Percentiles rank a stretch among this genome's conserved stretches.
Evolutionary conservation across 2,113 vertebrate genomes (phyloP).

Genomic region (Murina feae): DNA sequence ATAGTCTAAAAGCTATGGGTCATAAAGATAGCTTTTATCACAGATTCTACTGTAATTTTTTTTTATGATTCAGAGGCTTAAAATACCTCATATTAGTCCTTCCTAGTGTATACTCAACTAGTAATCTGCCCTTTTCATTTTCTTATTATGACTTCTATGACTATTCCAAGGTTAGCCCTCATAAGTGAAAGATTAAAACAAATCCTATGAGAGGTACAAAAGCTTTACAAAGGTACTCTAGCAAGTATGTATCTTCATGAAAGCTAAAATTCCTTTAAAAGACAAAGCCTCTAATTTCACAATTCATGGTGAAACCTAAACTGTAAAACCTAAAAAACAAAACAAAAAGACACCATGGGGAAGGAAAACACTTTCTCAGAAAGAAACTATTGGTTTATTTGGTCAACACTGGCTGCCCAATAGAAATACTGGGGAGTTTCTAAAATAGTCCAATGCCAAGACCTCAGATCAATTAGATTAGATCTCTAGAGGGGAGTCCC

Average conservation of each 20-base stretch:
- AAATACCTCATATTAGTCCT: not conserved
- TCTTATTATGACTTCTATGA: not conserved
- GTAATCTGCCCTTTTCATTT: not conserved
- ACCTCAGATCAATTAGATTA: not conserved
- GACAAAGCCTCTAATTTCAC: not conserved
- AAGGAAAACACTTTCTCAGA: not conserved
- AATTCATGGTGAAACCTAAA: not conserved
- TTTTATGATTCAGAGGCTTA: not conserved
- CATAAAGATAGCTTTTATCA: not conserved
- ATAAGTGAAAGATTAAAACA: not conserved
- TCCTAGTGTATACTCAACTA: not conserved
- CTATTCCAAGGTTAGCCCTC: not conserved
- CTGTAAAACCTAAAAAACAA: not conserved
- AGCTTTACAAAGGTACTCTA: not conserved
- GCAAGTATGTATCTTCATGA: not conserved
- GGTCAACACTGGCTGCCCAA: not conserved
- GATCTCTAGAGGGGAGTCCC: not conserved
- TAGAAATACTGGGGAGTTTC: not conserved
- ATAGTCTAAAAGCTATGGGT: not conserved
- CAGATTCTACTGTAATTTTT: not conserved
- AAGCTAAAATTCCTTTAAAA: constrained; percentile 3
- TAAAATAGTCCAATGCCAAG: not conserved
- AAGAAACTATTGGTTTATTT: not conserved
- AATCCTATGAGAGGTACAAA: not conserved
- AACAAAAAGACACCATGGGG: not conserved